Base-by-base conservation (phyloP, 2,888 invertebrate species). In the Drosophila atripex region DNA sequence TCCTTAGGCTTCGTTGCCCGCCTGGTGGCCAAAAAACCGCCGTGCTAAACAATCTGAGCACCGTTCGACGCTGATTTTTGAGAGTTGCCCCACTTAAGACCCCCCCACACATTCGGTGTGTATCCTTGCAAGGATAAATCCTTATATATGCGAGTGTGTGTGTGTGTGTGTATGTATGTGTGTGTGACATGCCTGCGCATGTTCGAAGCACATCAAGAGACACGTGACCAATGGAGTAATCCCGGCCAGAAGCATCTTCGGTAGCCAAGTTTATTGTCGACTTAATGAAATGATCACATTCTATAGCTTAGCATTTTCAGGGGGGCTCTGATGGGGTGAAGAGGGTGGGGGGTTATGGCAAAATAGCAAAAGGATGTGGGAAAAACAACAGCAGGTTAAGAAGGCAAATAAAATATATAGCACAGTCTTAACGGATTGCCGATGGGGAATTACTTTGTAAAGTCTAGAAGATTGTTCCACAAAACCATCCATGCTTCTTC, bases 161-260 rank as follows among this genome's bases (percentile, higher is more conserved):
- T 11, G 4, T 18, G 3, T 14, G 23, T 11, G 4, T 18, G 16
- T 7, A n/a, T 8, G 3, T 14, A 14, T 11, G 4, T 18, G 3
- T 14, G 23, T 11, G 4, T 18, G 16, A n/a, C n/a, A n/a, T 7
- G 56, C 55, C 57, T 64, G 70, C 64, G 45, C 70, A 69, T 64
- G 70, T 64, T 64, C 70, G n/a, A 16, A 25, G 45, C 18, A 3
- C 45, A 21, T 58, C 9, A 14, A 46, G 18, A 38, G 45, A 45
- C 57, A 56, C 64, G 64, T 64, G 64, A 64, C 64, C 64, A 64
- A 64, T 69, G 64, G 56, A 46, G 64, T 69, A 54, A 69, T 55
- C 30, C 38, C 25, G 16, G 32, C 32, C 43, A 23, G 16, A 9
- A 30, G 41, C 55, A 69, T 21, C 28, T 39, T 16, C 25, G 39